phyloP scores from a whole-genome alignment of 2,888 invertebrate species.

The Euplexia lucipara region DNA sequence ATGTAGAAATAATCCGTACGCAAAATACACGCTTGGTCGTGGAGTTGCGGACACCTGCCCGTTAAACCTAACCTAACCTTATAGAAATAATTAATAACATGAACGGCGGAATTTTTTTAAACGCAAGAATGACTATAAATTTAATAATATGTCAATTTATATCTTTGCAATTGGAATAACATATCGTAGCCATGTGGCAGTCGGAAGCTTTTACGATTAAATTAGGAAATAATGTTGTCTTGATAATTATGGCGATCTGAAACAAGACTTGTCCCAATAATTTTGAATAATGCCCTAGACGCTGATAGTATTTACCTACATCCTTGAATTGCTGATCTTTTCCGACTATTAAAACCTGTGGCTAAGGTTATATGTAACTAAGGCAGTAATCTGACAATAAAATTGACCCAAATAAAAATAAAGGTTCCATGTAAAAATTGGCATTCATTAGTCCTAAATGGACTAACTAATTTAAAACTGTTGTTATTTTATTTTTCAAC shows the following conservation, averaged over 20 bases:
- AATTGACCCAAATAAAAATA: not conserved
- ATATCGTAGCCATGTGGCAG: slow-evolving; percentile 16
- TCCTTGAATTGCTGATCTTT: not conserved
- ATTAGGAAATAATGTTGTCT: slow-evolving; percentile 1
- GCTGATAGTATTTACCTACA: not conserved
- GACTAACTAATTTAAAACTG: not conserved
- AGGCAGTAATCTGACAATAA: no score
- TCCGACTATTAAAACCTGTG: not conserved
- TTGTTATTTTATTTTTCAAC: not conserved
- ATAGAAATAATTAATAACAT: no score
- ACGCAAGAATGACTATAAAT: no score
- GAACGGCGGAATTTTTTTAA: no score
- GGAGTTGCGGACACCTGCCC: no score
- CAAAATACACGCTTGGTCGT: no score
- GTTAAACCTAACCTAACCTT: no score
- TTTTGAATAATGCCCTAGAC: not conserved
- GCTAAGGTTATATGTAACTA: no score
- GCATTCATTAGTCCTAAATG: no score
- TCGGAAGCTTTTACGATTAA: not conserved
- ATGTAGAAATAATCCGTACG: no score
- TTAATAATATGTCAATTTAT: slow-evolving; percentile 25
- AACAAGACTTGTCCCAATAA: slow-evolving; percentile 5
- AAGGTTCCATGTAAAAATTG: not conserved
- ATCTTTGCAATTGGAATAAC: slow-evolving; percentile 15
- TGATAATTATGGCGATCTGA: not conserved